Evolutionary conservation across 1,140 invertebrate genomes (phyloP), one percentile per base, ranked within the genome.

Genomic region (Bombus breviceps): DNA sequence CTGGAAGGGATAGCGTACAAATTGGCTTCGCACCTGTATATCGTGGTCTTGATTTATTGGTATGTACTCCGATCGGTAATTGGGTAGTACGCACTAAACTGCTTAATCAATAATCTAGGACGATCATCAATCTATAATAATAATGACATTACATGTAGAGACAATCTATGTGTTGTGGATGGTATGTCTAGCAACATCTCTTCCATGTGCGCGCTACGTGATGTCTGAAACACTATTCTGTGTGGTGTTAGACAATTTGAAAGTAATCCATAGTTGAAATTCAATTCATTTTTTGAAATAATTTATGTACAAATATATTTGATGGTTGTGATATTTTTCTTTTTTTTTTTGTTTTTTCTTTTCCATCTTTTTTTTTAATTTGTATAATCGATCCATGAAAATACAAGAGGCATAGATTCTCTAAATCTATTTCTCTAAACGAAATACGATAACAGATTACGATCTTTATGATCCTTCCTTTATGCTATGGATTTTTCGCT

Each of bases 111-210:
- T 89, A 89, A 86, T 83, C 87, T 53, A 43, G 64, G 32, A 86
- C 85, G 77, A 89, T 88, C 79, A 88, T 89, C 87, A 81, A 82
- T 89, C 66, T 81, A 82, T 86, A 83, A 89, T 83, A 88, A 89
- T 76, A 37, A 86, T 62, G 66, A 62, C 62, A 64, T 82, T 76
- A 74, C 68, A 57, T 39, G 32, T 32, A 32, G 71, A 64, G 71
- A 85, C 43, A 59, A 74, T 74, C 78, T 64, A 37, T 41, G 59
- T n/a, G 28, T 9, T n/a, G n/a, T 18, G 53, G 66, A 73, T n/a
- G 25, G 64, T 62, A 12, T 57, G 47, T 69, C 47, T 59, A 18
- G 8, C 3, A 34, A 34, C n/a, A 57, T 72, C 68, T 72, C 68
- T 34, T 41, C 5, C 22, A 34, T 39, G 74, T 32, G 34, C 39